A percentile compares a stretch with the other conserved stretches of the same genome.
phyloP scores from a whole-genome alignment of 2,797 vertebrate species.

The Aldrovandia affinis region DNA sequence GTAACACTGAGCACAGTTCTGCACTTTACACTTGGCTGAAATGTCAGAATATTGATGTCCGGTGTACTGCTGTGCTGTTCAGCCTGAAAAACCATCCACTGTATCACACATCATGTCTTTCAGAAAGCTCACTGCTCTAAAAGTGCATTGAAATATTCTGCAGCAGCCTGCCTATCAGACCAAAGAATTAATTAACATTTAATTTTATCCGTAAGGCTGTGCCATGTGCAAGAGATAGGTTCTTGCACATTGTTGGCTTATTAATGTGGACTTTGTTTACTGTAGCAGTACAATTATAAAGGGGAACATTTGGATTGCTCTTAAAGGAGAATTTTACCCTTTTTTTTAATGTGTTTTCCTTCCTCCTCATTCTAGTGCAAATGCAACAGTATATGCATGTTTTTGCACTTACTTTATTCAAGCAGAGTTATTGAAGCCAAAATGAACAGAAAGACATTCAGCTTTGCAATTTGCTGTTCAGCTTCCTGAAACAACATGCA shows the following conservation, averaged over 20 bases:
- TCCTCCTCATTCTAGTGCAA: not conserved
- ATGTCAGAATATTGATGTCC: conserved; percentile 14
- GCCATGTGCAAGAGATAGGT: not conserved
- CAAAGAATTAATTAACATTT: conserved; percentile 1
- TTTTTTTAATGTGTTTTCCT: not conserved
- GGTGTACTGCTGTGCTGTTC: not conserved
- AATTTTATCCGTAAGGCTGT: not conserved
- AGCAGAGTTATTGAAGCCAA: too few relatives aligned
- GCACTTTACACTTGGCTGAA: not conserved
- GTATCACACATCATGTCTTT: not conserved
- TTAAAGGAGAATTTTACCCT: not conserved
- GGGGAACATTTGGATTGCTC: not conserved
- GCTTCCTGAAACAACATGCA: too few relatives aligned
- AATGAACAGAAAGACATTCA: too few relatives aligned
- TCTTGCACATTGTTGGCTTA: not conserved
- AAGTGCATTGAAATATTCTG: not conserved
- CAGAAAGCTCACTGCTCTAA: not conserved
- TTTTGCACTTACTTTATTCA: too few relatives aligned
- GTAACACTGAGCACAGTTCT: not conserved
- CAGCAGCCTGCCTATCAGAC: not conserved
- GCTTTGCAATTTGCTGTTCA: too few relatives aligned
- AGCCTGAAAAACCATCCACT: not conserved
- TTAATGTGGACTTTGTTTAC: not conserved
- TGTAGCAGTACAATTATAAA: not conserved
- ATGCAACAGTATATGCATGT: not conserved